Evolutionary conservation across 2,888 invertebrate genomes (phyloP), one percentile per base, ranked within the genome.

Genomic region (Cephus pulcher): DNA sequence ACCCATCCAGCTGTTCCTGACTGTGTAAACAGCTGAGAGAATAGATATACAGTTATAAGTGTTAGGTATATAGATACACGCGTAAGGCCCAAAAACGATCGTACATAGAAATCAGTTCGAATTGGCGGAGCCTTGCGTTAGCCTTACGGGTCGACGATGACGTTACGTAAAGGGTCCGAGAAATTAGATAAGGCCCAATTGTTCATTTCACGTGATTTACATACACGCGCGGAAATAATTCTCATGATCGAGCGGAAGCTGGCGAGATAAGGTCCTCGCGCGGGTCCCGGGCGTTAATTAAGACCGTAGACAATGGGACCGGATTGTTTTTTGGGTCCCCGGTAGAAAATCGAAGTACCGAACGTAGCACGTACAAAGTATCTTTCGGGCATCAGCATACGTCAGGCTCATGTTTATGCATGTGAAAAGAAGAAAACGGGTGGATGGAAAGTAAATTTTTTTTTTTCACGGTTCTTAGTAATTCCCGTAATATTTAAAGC

Each of bases 141-240:
- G 37, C 37, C 12, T 15, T 23, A 56, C 23, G 23, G 1, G 0
- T 1, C 9, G 56, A 56, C 56, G 56, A 56, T 23, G 56, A 56
- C 56, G 56, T 56, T 56, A 56, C 56, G 56, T 56, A 23, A 56
- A 23, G 23, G 2, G 6, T 56, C 2, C 56, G 23, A 23, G 56
- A 56, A 56, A 56, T 23, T 56, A 23, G 23, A 56, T 56, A 56
- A 56, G 56, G 56, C 56, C 23, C 56, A 56, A 56, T 56, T 56
- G 56, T 56, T 23, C 2, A 56, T 86, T 86, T 88, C 88, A 85
- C 80, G 71, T 84, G 83, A 90, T 91, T 90, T 90, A 88, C 90
- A 90, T 90, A 88, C 86, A 90, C 90, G 88, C 86, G 85, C 86
- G 86, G 86, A 88, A 89, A 88, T 88, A 87, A 89, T 89, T 90